These are phyloP conservation scores for Aulostomus chinensis DNA, from an alignment of 2,797 vertebrate species.

Conservation along the genomic window DNA sequence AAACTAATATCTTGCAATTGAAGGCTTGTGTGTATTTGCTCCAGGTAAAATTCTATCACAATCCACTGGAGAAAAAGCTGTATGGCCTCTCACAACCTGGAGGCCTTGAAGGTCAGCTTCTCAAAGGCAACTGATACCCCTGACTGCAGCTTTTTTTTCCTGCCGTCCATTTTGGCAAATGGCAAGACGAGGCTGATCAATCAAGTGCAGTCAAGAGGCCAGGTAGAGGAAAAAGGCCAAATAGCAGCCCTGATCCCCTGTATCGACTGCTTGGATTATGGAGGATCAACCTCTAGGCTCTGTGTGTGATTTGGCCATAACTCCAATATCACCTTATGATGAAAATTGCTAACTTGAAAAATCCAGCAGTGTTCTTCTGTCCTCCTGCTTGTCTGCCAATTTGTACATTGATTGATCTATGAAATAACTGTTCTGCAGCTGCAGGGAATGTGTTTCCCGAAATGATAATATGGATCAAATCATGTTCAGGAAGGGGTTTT, in stretches of 20 bases:
- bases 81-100: slow-evolving; percentile 50
- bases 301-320: slow-evolving; percentile 54
- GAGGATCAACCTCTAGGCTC: slow-evolving; percentile 35
- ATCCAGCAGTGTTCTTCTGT: slow-evolving; percentile 8
- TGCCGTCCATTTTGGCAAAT: slow-evolving; percentile 73
- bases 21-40: slow-evolving; percentile 23
- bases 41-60: slow-evolving; percentile 28
- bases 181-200: slow-evolving; percentile 71
- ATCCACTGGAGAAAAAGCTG: slow-evolving; percentile 43
- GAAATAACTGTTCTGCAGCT: slow-evolving; percentile 12
- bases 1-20: slow-evolving; percentile 20
- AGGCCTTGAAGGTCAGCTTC: slow-evolving; percentile 71
- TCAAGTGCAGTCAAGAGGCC: slow-evolving; percentile 73
- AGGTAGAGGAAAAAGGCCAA: slow-evolving; percentile 48
- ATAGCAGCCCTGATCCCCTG: slow-evolving; percentile 39
- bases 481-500: no score
- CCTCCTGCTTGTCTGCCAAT: neutral
- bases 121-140: slow-evolving; percentile 65
- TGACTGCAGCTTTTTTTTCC: slow-evolving; percentile 68
- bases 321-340: slow-evolving; percentile 30
- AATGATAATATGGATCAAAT: no score
- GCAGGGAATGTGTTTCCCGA: neutral
- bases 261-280: slow-evolving; percentile 66
- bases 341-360: slow-evolving; percentile 21
- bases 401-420: slow-evolving; percentile 6